Percentiles rank a stretch among this genome's conserved stretches.
phyloP scores from a whole-genome alignment of 2,113 vertebrate species.

The Malaclemys terrapin region DNA sequence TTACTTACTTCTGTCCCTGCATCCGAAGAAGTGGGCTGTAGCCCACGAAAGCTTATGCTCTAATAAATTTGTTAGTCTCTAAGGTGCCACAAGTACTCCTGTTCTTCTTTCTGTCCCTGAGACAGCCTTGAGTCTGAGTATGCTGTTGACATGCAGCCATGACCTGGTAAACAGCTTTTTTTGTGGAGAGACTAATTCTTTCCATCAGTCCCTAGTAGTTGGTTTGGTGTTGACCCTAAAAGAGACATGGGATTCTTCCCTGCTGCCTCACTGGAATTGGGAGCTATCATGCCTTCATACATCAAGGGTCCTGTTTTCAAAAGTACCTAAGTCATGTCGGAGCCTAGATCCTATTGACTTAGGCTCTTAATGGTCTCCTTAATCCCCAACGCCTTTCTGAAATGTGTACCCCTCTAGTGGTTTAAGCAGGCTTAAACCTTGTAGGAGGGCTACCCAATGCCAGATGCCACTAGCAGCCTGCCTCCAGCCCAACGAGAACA shows the following conservation, averaged over 20 bases:
- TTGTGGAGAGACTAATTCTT: neutral
- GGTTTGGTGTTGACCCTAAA: neutral
- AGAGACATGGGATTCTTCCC: neutral
- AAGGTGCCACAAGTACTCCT: too few relatives aligned
- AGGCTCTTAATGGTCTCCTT: neutral
- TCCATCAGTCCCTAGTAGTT: neutral
- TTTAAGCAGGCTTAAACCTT: neutral
- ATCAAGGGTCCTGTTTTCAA: neutral
- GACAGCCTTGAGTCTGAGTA: neutral
- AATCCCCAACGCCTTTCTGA: neutral
- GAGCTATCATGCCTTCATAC: neutral
- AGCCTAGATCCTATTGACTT: neutral
- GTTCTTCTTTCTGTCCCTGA: neutral
- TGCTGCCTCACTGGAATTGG: neutral
- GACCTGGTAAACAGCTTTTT: neutral
- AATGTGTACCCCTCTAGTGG: neutral
- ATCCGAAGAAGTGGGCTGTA: too few relatives aligned
- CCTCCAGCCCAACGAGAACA: neutral
- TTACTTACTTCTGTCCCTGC: too few relatives aligned
- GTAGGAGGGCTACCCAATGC: neutral
- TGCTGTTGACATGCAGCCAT: neutral
- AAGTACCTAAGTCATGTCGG: neutral
- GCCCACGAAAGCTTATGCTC: too few relatives aligned
- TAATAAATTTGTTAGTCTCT: too few relatives aligned
- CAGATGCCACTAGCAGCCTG: neutral